Evolutionary conservation across 1,140 invertebrate species (phyloP), one percentile per base, ranked within the genome.

Genomic region (Anastatus disparis): DNA sequence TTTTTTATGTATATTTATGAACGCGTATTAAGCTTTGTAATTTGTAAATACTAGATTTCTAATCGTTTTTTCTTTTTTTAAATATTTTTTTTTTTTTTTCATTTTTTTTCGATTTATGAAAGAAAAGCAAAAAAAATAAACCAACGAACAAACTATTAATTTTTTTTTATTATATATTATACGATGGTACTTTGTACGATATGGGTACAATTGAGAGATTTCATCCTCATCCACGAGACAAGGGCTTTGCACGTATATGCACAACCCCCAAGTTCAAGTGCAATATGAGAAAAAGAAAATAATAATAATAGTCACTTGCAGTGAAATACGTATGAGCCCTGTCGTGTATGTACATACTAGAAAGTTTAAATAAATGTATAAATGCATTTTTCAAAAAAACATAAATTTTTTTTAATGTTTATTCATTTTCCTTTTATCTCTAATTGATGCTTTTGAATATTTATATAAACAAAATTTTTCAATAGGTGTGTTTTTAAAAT

Each of bases 361-460:
- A 62, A 63, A 62, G 26, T 63, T 70, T 55, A 62, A 70, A 70
- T 62, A 62, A 70, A 70, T 62, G 67, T 62, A 70, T 55, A 70
- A 70, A 55, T 55, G 67, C 67, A 70, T 62, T 70, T 70, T 70
- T 31, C 35, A 9, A 70, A 63, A 31, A 53, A 26, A 27, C 1
- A 24, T 2, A 10, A 42, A 27, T 40, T 2, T 42, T 20, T 59
- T 24, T 26, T 40, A 26, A 12, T 10, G 2, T 26, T 38, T 42
- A 1, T 15, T 10, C 56, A 8, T 13, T 29, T 42, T n/a, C 1
- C 20, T 26, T n/a, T 6, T 35, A 35, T 35, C 4, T 35, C 4
- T 35, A 35, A 6, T 35, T 35, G n/a, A n/a, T n/a, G n/a, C n/a
- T n/a, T n/a, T n/a, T n/a, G n/a, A n/a, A n/a, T n/a, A n/a, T n/a